Evolutionary conservation across 2,113 vertebrate genomes (phyloP), one percentile per base, ranked within the genome.

Genomic region (Lagopus leucura): DNA sequence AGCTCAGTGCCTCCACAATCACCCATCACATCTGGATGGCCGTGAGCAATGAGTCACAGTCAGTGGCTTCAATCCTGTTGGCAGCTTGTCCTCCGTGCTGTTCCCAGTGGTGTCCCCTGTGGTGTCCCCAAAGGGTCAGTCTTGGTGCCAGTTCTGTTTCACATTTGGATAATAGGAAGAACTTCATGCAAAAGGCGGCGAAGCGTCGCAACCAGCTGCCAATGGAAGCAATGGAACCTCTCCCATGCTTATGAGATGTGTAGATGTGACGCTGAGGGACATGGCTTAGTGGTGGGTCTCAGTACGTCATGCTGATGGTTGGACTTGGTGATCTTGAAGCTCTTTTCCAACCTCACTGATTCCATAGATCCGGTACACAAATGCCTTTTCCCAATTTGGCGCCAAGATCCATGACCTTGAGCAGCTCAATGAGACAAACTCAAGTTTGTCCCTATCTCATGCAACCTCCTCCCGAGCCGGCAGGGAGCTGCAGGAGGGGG

Each of bases 371-470:
- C 4, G 25, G 38, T 27, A 24, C 25, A 3, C 38, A 28, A 64
- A 64, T 10, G 3, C 10, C 25, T 28, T 24, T 40, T 27, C 36
- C 60, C 16, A 64, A 28, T 40, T 7, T 19, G 38, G 25, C 10
- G 28, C 16, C 10, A 7, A 40, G 36, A 40, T 16, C 25, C 40
- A 16, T 28, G 38, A 38, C 25, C 30, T 3, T 3, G 38, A 9
- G 9, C 0, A 0, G 11, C 40, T 21, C 45, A 0, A 25, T 0
- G 0, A 5, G 19, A 13, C 0, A 0, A 34, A 42, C 0, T 45
- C 38, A 7, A n/a, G 30, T 52, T 4, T 6, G 1, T 55, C 12
- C 34, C 69, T 1, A 11, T 52, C 38, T 81, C 4, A 0, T 1
- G 42, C 66, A 1, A 5, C 58, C 30, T 2, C 78, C 80, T 65